Percentiles rank a stretch among this genome's conserved stretches.
Conservation (phyloP, 2,113 vertebrate genomes). For the Onychostoma macrolepis region DNA sequence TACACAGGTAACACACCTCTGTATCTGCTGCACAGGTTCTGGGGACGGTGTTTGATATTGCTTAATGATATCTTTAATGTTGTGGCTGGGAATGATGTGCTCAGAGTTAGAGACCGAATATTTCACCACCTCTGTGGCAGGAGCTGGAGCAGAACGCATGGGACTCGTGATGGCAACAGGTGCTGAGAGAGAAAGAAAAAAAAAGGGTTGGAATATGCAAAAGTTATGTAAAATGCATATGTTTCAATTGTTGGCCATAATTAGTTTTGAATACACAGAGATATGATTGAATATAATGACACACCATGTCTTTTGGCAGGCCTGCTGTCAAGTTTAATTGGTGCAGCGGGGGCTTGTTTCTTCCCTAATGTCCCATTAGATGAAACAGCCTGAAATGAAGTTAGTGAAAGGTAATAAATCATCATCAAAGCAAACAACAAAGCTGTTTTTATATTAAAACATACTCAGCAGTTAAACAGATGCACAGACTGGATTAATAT, state of each 20-base stretch:
- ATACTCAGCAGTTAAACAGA: not conserved
- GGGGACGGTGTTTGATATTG: conserved; percentile 83
- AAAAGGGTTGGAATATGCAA: not conserved
- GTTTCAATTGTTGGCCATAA: not conserved
- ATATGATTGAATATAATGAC: not conserved
- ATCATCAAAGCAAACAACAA: not conserved
- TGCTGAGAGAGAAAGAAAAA: conserved; percentile 52
- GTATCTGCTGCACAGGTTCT: conserved; percentile 63
- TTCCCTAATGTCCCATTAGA: conserved; percentile 11
- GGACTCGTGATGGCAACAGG: conserved; percentile 62
- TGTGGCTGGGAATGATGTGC: conserved; percentile 84
- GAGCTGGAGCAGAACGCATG: conserved; percentile 43
- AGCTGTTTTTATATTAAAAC: not conserved
- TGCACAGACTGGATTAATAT: not conserved
- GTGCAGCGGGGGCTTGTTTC: conserved; percentile 31
- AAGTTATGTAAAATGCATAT: not conserved
- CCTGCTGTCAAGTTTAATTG: conserved; percentile 41
- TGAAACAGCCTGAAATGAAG: conserved; percentile 21
- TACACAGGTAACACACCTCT: conserved; percentile 50
- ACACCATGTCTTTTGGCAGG: conserved; percentile 49
- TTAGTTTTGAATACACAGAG: not conserved
- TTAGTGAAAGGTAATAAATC: not conserved
- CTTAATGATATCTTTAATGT: conserved; percentile 90
- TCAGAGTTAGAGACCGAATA: conserved; percentile 80
- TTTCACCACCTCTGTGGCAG: conserved; percentile 79